phyloP scores from a whole-genome alignment of 2,888 invertebrate genomes.

The Scotopteryx bipunctaria region DNA sequence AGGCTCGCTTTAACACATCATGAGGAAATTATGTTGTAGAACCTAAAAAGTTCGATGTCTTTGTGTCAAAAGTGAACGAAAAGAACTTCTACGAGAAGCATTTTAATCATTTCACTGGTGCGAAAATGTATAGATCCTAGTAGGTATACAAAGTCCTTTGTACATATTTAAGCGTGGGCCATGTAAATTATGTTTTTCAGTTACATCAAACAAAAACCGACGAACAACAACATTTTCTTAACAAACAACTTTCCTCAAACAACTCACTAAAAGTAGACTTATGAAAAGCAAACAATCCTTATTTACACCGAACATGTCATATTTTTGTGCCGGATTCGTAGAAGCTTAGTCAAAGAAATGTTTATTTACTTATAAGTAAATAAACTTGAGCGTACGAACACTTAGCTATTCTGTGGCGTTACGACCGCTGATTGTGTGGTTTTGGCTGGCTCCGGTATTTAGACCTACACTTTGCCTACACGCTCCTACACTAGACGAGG shows the following conservation, averaged over 20 bases:
- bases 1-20: too few species aligned
- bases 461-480: slow-evolving; percentile 31
- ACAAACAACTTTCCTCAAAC: neutral
- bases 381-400: slow-evolving; percentile 16
- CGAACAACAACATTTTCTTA: neutral
- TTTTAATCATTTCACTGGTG: too few species aligned
- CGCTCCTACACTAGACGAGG: slow-evolving; percentile 62
- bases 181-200: too few species aligned
- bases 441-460: slow-evolving; percentile 7
- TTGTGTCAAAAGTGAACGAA: too few species aligned
- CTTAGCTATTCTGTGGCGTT: slow-evolving; percentile 5
- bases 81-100: too few species aligned
- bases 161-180: too few species aligned
- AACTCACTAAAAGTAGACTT: neutral
- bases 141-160: too few species aligned
- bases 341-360: slow-evolving; percentile 12
- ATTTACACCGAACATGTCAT: slow-evolving; percentile 11
- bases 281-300: slow-evolving; percentile 17
- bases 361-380: too few species aligned
- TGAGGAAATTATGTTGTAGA: too few species aligned
- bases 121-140: too few species aligned
- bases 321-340: slow-evolving; percentile 13
- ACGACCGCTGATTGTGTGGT: slow-evolving; percentile 2
- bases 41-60: too few species aligned
- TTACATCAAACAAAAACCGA: neutral